phyloP scores from a whole-genome alignment of 2,888 invertebrate genomes.

The Drosophila mimica region DNA sequence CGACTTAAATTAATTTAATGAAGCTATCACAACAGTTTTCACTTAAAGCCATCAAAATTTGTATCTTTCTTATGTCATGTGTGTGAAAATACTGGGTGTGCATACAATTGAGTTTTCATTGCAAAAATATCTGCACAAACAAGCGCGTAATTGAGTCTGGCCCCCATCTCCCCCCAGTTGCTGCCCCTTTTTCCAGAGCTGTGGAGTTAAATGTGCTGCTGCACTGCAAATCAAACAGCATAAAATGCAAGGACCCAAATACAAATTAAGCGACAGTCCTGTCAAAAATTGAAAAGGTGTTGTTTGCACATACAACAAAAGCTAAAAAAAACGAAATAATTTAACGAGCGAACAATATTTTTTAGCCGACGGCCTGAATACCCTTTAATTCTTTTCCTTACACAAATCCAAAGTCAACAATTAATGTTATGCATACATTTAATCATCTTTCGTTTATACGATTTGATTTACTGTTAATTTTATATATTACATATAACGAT shows the following conservation, averaged over 20 bases:
- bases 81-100: constrained; percentile 6
- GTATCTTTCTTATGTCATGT: not conserved
- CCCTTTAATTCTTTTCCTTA: not conserved
- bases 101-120: constrained; percentile 63
- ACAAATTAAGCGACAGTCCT: constrained; percentile 59
- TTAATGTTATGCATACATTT: not conserved
- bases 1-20: constrained; percentile 18
- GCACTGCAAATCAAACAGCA: constrained; percentile 56
- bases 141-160: constrained; percentile 74
- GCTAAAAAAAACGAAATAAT: not conserved
- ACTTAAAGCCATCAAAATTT: constrained; percentile 23
- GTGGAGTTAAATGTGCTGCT: constrained; percentile 37
- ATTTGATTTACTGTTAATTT: not conserved
- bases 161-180: not conserved
- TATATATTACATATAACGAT: too few species aligned
- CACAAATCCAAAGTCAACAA: not conserved
- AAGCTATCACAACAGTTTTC: constrained; percentile 32
- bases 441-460: not conserved
- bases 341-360: not conserved
- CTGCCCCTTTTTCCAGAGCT: not conserved
- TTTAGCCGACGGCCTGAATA: constrained; percentile 4
- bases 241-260: constrained; percentile 60
- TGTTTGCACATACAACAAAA: constrained; percentile 44
- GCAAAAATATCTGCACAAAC: constrained; percentile 67
- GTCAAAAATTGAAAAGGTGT: constrained; percentile 56